Percentiles rank a stretch among this genome's conserved stretches.
These are phyloP conservation scores for Uria lomvia DNA, from an alignment of 2,113 vertebrate species.

Conservation along the genomic window DNA sequence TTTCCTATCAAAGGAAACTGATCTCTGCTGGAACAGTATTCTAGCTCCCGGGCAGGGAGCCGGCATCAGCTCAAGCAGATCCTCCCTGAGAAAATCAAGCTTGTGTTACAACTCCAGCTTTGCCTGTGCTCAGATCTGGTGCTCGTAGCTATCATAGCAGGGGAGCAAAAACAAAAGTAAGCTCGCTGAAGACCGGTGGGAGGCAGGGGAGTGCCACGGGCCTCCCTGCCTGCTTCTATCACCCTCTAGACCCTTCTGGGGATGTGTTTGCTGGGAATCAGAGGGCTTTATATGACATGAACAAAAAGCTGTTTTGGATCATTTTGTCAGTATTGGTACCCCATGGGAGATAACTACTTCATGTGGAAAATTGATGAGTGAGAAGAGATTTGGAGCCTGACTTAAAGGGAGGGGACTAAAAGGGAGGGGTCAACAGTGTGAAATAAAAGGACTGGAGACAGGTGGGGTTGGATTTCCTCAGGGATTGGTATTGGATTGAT, in stretches of 20 bases:
- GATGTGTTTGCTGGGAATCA: rapidly evolving
- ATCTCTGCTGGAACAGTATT: neutral
- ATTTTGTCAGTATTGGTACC: neutral
- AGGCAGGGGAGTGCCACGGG: neutral
- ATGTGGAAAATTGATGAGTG: neutral
- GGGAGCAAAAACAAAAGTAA: neutral
- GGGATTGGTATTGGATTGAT: neutral
- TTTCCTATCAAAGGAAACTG: neutral
- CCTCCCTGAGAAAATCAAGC: neutral
- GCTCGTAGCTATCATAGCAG: neutral
- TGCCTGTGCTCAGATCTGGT: neutral
- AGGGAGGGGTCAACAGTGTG: neutral
- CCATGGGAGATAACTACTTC: neutral
- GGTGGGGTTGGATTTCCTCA: neutral
- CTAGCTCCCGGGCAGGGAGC: neutral
- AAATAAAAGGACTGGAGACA: neutral
- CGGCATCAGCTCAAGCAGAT: neutral
- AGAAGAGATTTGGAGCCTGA: neutral
- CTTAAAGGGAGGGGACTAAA: neutral
- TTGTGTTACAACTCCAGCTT: neutral
- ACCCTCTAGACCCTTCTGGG: neutral
- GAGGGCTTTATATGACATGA: rapidly evolving
- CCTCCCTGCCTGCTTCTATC: neutral
- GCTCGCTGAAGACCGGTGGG: neutral
- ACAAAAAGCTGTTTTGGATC: neutral